Evolutionary conservation across 2,797 vertebrate species (phyloP), one percentile per base, ranked within the genome.

Genomic region (Acanthurus lineatus): DNA sequence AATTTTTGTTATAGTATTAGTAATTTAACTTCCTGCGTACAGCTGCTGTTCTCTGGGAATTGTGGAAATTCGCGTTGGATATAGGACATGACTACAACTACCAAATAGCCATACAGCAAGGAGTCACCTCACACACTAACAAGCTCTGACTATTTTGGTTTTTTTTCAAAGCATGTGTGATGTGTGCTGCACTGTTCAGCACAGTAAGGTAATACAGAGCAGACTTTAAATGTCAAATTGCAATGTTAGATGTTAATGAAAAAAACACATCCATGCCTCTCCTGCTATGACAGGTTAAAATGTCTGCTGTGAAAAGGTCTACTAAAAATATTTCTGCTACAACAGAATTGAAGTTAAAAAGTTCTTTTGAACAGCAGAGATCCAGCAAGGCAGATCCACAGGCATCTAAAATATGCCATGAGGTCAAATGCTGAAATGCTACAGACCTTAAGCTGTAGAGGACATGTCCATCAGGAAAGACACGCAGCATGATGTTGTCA

Each of bases 401-500:
- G 10, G 2, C 5, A 3, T 16, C 16, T n/a, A 25, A 52, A 49
- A n/a, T 14, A 52, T 17, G n/a, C 4, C 4, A 45, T 15, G 59
- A 40, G 14, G 38, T 48, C 2, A 44, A 61, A 54, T 28, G 6
- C 11, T 61, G 53, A 56, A 48, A 22, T n/a, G 15, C 40, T 67
- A 64, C 90, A 58, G 16, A 99, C 98, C 98, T 98, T 90, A 99
- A 94, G 88, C 98, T 99, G 93, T 99, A 99, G 44, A 99, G 96
- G 47, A 99, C 98, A 0, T 99, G 97, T 47, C 98, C 98, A 0
- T 99, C 98, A 0, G 98, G 98, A 77, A 96, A 99, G 42, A 99
- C 97, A 9, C 98, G 92, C 58, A 99, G 94, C 97, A 99, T 99
- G 90, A 99, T 97, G 89, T 99, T 99, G 58, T 99, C 97, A 0